These are phyloP conservation scores for Parnassius mnemosyne DNA, from an alignment of 2,888 invertebrate species.

Conservation along the genomic window DNA sequence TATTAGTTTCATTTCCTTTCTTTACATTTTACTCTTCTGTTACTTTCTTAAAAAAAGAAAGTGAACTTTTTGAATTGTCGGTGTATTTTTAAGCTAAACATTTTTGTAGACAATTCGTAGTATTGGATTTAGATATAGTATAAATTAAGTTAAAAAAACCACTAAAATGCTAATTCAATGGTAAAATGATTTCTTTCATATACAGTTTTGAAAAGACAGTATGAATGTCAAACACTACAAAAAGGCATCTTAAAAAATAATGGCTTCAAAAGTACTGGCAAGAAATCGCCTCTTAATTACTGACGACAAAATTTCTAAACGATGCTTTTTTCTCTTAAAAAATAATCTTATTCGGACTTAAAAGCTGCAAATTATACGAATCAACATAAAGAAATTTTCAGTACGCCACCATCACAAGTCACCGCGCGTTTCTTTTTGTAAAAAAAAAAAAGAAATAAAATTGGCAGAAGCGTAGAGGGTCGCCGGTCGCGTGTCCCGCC, in stretches of 20 bases:
- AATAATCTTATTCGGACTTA: slow-evolving; percentile 14
- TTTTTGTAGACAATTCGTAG: too few relatives aligned
- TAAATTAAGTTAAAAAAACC: neutral
- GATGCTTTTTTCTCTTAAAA: slow-evolving; percentile 2
- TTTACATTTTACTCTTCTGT: slow-evolving; percentile 5
- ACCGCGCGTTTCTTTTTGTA: slow-evolving; percentile 19
- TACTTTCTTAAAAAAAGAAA: neutral
- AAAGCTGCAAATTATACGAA: slow-evolving; percentile 23
- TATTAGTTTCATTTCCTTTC: slow-evolving; percentile 27
- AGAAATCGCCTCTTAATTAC: slow-evolving; percentile 14
- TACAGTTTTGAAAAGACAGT: slow-evolving; percentile 6
- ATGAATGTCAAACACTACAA: neutral
- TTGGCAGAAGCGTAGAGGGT: slow-evolving; percentile 46
- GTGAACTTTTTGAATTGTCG: neutral
- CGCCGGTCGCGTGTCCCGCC: slow-evolving; percentile 57
- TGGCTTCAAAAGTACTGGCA: neutral
- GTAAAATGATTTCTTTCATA: neutral
- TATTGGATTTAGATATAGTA: too few relatives aligned
- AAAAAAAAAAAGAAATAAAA: slow-evolving; percentile 33
- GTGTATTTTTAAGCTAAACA: too few relatives aligned
- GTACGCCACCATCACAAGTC: slow-evolving; percentile 17
- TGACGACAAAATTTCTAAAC: slow-evolving; percentile 13
- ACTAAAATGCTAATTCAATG: neutral
- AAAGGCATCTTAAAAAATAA: neutral
- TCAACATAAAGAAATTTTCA: slow-evolving; percentile 21